Base-by-base conservation (phyloP, 2,888 invertebrate species). In the Drosophila anceps region DNA sequence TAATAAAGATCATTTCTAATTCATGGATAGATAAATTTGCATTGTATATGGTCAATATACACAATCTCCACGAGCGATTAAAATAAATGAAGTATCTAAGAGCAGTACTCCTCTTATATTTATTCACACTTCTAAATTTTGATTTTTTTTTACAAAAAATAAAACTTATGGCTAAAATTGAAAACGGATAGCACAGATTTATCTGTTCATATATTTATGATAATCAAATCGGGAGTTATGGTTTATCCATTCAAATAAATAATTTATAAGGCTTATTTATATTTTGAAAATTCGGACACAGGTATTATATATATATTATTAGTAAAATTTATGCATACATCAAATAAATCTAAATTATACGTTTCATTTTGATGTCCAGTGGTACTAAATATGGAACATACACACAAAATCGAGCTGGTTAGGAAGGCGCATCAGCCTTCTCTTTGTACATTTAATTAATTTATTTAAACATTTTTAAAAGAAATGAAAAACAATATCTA, bases 401-500 rank as follows among this genome's bases (percentile, higher is more conserved):
- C 2, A 46, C 44, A 44, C 44, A 44, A 3, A 13, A 29, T 18
- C 18, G 13, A 39, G 29, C 27, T 18, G 29, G 39, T 54, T 29
- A 39, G n/a, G 39, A 29, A 39, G 39, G 39, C 12, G 39, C 18
- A 29, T 29, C 39, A 13, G 18, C 13, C 44, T 55, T 61, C 27
- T 44, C 53, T 31, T 33, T 43, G 27, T 18, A 62, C 27, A 55
- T 29, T 43, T 35, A 35, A 27, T 18, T 18, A 55, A 55, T 27
- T 29, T 44, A 24, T 9, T 39, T 39, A n/a, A 8, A 7, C 7
- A 18, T 20, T 7, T 27, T 27, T 46, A 41, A n/a, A 50, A 35
- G 18, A 55, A 20, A 51, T 27, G 35, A 46, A 31, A 41, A 43
- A 60, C 35, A 33, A 57, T 43, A 55, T 13, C n/a, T 4, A n/a